These are phyloP conservation scores for Quiscalus mexicanus DNA, from an alignment of 2,113 vertebrate genomes.

Conservation along the genomic window DNA sequence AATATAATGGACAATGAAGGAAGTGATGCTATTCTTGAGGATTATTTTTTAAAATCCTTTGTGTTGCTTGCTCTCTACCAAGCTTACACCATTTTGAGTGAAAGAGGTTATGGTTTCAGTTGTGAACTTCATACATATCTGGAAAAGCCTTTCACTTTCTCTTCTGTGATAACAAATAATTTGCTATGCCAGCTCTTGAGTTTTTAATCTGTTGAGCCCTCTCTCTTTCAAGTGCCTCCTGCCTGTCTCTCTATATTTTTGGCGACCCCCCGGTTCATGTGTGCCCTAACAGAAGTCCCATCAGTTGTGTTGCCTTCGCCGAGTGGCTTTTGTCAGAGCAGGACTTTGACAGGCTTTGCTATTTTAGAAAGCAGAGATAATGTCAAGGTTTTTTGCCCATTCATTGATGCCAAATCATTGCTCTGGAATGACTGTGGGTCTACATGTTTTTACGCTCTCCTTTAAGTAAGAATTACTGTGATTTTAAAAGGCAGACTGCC, in stretches of 20 bases:
- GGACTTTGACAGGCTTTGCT: background rate
- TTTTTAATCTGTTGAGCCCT: background rate
- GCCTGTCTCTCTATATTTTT: background rate
- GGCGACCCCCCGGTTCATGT: background rate
- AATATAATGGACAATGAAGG: background rate
- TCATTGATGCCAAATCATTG: background rate
- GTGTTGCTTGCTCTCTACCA: background rate
- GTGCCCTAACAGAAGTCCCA: background rate
- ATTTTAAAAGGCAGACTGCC: background rate
- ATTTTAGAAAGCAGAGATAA: background rate
- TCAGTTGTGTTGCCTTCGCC: background rate
- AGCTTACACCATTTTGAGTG: background rate
- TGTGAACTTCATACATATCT: background rate
- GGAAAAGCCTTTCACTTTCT: conserved; percentile 44
- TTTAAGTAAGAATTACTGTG: background rate
- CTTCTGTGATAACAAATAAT: background rate
- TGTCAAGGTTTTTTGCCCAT: background rate
- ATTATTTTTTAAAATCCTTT: background rate
- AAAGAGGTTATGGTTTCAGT: background rate
- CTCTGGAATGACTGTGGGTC: background rate
- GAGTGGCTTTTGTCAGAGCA: background rate
- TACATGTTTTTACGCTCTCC: background rate
- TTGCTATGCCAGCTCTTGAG: background rate
- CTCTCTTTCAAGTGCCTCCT: background rate
- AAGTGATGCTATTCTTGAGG: background rate